A percentile compares a stretch with the other conserved stretches of the same genome.
Conservation (phyloP, 1,140 invertebrate species). For the Brachionus koreanus region DNA sequence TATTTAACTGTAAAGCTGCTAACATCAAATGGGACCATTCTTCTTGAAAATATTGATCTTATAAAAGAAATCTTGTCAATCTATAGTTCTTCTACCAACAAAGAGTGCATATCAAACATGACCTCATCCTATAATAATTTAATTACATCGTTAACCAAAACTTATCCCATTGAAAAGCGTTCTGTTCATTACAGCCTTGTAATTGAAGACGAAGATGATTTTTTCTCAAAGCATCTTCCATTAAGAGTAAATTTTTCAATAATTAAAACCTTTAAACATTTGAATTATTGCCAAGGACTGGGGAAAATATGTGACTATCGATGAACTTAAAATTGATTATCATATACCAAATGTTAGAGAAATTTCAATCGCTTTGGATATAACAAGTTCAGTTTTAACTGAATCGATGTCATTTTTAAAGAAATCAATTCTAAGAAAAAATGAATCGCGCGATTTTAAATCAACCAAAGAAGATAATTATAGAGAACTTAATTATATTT, state of each 20-base stretch:
- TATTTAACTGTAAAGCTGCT: slow-evolving; percentile 58
- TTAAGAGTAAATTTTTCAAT: slow-evolving; percentile 64
- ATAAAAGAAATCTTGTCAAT: slow-evolving; percentile 65
- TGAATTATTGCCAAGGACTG: slow-evolving; percentile 67
- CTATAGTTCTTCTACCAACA: slow-evolving; percentile 65
- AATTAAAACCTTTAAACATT: no score
- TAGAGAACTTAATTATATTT: slow-evolving; percentile 37
- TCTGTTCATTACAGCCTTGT: slow-evolving; percentile 60
- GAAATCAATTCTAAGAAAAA: slow-evolving; percentile 25
- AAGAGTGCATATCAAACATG: slow-evolving; percentile 64
- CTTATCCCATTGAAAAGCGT: slow-evolving; percentile 66
- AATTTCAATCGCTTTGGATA: slow-evolving; percentile 64
- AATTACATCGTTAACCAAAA: slow-evolving; percentile 63
- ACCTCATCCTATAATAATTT: slow-evolving; percentile 61
- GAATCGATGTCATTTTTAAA: slow-evolving; percentile 31
- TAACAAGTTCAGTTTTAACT: slow-evolving; percentile 56
- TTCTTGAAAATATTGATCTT: slow-evolving; percentile 65
- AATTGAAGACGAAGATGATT: slow-evolving; percentile 62
- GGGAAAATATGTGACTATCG: slow-evolving; percentile 68
- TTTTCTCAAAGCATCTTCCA: slow-evolving; percentile 69
- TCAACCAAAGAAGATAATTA: slow-evolving; percentile 37
- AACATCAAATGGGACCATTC: slow-evolving; percentile 63
- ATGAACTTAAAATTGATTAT: slow-evolving; percentile 70
- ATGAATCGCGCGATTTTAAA: neutral
- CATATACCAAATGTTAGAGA: slow-evolving; percentile 71